phyloP scores from a whole-genome alignment of 2,113 vertebrate species.

The Turnix velox region DNA sequence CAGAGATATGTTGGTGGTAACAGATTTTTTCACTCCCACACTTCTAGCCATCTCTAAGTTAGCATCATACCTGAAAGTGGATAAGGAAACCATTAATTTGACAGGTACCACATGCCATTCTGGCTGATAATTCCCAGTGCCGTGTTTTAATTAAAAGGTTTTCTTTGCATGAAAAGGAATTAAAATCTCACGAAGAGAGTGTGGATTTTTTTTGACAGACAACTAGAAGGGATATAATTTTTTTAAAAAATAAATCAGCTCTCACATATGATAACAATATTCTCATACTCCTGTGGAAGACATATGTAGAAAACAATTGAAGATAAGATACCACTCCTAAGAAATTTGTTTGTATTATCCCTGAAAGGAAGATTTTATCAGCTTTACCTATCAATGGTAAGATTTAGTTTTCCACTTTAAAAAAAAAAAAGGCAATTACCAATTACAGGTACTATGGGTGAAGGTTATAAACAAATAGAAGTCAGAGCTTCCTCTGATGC shows the following conservation, averaged over 20 bases:
- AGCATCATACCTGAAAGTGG: slow-evolving; percentile 67
- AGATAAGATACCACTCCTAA: neutral
- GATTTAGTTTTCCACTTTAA: neutral
- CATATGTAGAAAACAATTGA: neutral
- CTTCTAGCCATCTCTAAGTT: slow-evolving; percentile 75
- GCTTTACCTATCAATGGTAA: neutral
- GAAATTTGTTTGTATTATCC: neutral
- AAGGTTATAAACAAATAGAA: neutral
- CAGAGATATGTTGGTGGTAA: slow-evolving; percentile 73
- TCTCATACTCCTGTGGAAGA: neutral
- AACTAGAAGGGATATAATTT: neutral
- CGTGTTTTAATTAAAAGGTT: neutral
- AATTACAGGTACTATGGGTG: neutral
- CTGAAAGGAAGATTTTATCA: neutral
- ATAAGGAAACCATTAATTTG: neutral
- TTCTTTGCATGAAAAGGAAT: neutral
- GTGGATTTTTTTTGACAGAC: neutral
- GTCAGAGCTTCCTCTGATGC: fast-evolving
- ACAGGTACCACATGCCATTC: neutral
- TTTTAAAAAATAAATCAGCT: neutral
- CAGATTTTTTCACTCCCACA: slow-evolving; percentile 78
- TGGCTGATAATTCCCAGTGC: neutral
- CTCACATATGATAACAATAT: neutral
- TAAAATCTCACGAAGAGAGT: neutral
- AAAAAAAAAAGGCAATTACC: neutral